Conservation (phyloP, 2,888 invertebrate species). For the Sepioteuthis lessoniana region DNA sequence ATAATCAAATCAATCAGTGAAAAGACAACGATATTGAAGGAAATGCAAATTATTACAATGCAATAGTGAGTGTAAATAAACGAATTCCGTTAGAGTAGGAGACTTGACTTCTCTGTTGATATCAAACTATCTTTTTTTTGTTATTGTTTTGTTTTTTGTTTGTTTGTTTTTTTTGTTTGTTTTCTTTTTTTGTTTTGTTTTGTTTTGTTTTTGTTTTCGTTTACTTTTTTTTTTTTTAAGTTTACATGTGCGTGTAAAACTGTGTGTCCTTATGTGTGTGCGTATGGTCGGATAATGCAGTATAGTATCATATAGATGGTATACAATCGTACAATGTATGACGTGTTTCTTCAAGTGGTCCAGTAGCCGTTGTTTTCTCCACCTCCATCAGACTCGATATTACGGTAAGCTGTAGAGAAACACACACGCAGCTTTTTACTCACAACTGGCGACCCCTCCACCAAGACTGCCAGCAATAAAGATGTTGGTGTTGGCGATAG, state of each 20-base stretch:
- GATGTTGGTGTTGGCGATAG: not conserved
- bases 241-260: not conserved
- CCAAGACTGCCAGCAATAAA: not conserved
- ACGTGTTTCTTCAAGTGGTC: not conserved
- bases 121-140: too few species aligned
- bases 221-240: not conserved
- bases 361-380: not conserved
- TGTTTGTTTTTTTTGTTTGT: too few species aligned
- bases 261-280: not conserved
- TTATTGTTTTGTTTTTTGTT: too few species aligned
- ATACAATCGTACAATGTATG: not conserved
- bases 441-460: not conserved
- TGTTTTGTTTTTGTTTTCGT: not conserved
- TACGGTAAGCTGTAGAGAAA: too few species aligned
- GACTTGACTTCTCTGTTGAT: too few species aligned
- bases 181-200: too few species aligned
- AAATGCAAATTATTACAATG: too few species aligned
- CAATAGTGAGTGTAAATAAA: too few species aligned
- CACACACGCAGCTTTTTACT: too few species aligned
- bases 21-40: too few species aligned
- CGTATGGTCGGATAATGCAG: not conserved
- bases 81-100: too few species aligned
- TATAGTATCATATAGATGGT: not conserved
- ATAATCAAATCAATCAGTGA: too few species aligned
- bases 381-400: not conserved